These are phyloP conservation scores for Bubo blakistoni DNA, from an alignment of 2,113 vertebrate genomes.

Conservation along the genomic window DNA sequence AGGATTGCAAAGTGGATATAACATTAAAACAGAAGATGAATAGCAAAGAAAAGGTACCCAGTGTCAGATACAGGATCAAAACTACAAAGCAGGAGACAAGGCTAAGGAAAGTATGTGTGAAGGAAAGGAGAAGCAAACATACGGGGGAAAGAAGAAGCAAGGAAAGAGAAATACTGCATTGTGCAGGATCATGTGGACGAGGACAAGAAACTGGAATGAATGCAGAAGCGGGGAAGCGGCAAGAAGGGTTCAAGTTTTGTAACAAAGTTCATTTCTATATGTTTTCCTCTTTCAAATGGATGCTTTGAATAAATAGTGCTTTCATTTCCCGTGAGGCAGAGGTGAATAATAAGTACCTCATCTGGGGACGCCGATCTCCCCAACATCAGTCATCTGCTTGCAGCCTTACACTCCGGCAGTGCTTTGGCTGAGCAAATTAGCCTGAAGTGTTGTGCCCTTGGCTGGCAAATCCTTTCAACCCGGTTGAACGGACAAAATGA, in stretches of 20 bases:
- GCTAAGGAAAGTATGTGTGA: background rate
- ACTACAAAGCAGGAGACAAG: background rate
- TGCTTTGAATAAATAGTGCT: constrained; percentile 33
- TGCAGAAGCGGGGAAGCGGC: background rate
- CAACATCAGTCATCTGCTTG: constrained; percentile 63
- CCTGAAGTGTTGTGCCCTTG: constrained; percentile 85
- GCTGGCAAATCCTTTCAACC: constrained; percentile 86
- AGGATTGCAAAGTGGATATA: background rate
- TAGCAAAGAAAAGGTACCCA: rapidly evolving
- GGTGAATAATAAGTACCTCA: constrained; percentile 53
- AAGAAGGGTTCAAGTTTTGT: constrained; percentile 29
- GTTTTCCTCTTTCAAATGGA: constrained; percentile 48
- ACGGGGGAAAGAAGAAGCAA: background rate
- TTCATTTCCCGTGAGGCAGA: constrained; percentile 65
- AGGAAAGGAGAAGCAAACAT: background rate
- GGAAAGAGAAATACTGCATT: background rate
- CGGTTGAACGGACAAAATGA: constrained; percentile 85
- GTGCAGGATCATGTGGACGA: background rate
- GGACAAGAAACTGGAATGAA: background rate
- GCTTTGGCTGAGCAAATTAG: constrained; percentile 82
- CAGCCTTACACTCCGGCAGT: constrained; percentile 66
- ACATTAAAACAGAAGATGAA: background rate
- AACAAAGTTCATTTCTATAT: constrained; percentile 59
- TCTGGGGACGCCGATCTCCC: constrained; percentile 17
- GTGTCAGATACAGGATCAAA: background rate